phyloP scores from a whole-genome alignment of 1,140 invertebrate genomes.

The Chlorops oryzae region DNA sequence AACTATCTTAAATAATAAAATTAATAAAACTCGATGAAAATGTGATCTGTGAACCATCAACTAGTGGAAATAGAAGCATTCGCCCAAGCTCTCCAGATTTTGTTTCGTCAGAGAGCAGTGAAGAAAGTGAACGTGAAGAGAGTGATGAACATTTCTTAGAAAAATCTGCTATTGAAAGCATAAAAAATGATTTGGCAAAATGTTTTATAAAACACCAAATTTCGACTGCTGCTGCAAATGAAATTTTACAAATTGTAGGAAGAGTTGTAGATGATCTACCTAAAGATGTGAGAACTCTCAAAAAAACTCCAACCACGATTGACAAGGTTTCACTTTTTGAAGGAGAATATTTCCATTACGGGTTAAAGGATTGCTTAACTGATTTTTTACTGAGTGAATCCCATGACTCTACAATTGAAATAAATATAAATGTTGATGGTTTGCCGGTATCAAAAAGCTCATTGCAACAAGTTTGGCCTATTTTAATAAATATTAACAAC shows the following conservation, averaged over 20 bases:
- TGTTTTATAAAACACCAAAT: not conserved
- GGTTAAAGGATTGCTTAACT: conserved; percentile 1
- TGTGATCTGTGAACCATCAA: too few relatives aligned
- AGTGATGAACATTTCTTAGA: too few relatives aligned
- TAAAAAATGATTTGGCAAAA: not conserved
- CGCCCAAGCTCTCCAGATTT: too few relatives aligned
- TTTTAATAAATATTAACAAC: not conserved
- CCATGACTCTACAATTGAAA: not conserved
- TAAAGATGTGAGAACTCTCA: not conserved
- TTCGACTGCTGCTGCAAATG: not conserved
- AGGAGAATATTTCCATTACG: not conserved
- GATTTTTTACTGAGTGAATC: not conserved
- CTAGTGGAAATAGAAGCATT: too few relatives aligned
- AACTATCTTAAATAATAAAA: too few relatives aligned
- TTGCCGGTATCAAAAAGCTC: conserved; percentile 1
- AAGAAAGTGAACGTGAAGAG: too few relatives aligned
- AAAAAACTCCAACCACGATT: not conserved
- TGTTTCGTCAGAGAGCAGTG: too few relatives aligned
- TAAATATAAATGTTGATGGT: conserved; percentile 3
- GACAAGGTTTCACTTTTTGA: not conserved
- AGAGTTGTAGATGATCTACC: not conserved
- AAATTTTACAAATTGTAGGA: not conserved
- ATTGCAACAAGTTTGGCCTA: not conserved
- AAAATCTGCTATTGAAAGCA: not conserved
- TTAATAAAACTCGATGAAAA: too few relatives aligned